Conservation (phyloP, 37 sponge, comb jelly and placozoan species). For the Ephydatia muelleri region DNA sequence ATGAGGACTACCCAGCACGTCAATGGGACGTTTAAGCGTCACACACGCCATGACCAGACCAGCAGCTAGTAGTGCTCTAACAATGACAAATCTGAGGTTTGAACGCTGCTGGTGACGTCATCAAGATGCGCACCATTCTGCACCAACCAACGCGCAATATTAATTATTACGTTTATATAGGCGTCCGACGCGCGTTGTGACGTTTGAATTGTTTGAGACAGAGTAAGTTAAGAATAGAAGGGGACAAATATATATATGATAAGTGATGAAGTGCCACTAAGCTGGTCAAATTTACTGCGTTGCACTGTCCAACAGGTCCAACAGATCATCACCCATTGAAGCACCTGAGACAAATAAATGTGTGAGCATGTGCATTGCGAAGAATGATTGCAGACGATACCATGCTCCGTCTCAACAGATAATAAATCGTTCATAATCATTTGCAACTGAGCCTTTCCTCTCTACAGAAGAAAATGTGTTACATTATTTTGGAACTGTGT, state of each 20-base stretch:
- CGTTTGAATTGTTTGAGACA: too few species aligned
- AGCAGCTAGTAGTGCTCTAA: too few species aligned
- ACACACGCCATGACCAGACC: constrained; percentile 79
- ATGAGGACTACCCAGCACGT: constrained; percentile 77
- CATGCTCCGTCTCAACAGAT: too few species aligned
- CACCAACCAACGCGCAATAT: neutral
- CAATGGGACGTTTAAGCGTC: constrained; percentile 85
- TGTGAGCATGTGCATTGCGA: neutral
- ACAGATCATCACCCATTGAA: constrained; percentile 28
- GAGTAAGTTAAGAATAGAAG: too few species aligned
- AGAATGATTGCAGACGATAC: too few species aligned
- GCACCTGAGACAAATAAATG: constrained; percentile 4
- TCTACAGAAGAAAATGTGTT: constrained; percentile 5
- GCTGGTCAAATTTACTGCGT: neutral
- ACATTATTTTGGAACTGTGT: neutral
- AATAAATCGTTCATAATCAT: constrained; percentile 33
- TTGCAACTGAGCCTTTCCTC: constrained; percentile 20
- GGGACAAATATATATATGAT: neutral
- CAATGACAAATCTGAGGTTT: too few species aligned
- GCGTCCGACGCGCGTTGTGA: too few species aligned
- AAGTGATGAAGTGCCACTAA: constrained; percentile 29
- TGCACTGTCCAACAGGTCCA: constrained; percentile 35
- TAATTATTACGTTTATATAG: too few species aligned
- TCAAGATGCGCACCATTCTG: constrained; percentile 3
- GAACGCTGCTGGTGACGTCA: neutral